Evolutionary conservation across 2,888 invertebrate species (phyloP), one percentile per base, ranked within the genome.

Genomic region (Netelia inedita): DNA sequence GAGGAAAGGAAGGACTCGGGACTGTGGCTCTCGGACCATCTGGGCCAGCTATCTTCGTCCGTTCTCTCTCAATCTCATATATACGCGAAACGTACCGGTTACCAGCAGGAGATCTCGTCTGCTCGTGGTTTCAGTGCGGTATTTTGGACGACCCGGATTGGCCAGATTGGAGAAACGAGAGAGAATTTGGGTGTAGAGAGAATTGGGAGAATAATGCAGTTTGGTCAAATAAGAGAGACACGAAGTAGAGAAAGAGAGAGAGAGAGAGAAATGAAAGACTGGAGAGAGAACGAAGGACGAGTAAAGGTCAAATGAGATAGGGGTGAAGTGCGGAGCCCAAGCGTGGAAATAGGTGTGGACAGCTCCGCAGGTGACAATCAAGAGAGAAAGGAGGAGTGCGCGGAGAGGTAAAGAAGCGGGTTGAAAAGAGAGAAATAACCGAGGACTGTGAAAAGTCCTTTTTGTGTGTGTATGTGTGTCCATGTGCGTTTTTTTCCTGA

Each of bases 241-340:
- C 35, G 35, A 9, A 41, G 41, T 35, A 35, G 16, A 41, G 19
- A 43, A 43, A 65, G 3, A 11, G 16, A 65, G 41, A 28, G 8
- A 23, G 50, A n/a, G 28, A 63, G 9, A 28, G 16, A 75, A 53
- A 35, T 41, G 55, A 75, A 41, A 35, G 35, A 16, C 16, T 11
- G 55, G 35, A 69, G 11, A 19, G 3, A 35, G 35, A n/a, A 35
- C 1, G 50, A 61, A 8, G 6, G 2, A 50, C 50, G 21, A 61
- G 21, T n/a, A 43, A 55, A 74, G 21, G 68, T 41, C 28, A 35
- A 74, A 80, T 81, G 68, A 71, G 66, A 79, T 63, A 74, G 55
- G 41, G 74, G 61, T 23, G n/a, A 63, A 66, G 41, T 74, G 53
- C 35, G 46, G 19, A 61, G 21, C 57, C 74, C 61, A 53, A 41